phyloP scores from a whole-genome alignment of 2,797 vertebrate species.

The Botia kubotai region DNA sequence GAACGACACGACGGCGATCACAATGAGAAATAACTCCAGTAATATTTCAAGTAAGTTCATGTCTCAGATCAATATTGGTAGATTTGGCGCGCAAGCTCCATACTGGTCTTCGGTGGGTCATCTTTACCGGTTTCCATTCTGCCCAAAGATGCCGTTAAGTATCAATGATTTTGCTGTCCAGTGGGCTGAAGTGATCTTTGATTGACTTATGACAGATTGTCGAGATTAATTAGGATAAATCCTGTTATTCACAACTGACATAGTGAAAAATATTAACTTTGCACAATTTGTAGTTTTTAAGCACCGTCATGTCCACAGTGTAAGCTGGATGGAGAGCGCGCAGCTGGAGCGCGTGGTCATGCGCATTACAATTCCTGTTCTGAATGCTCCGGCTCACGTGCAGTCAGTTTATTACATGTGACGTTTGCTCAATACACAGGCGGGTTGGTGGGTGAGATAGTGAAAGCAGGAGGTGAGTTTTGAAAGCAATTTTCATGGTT shows the following conservation, averaged over 20 bases:
- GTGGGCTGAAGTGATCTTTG: slow-evolving; percentile 69
- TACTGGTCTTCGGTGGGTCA: slow-evolving; percentile 45
- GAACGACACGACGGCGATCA: slow-evolving; percentile 76
- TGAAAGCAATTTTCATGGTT: not conserved
- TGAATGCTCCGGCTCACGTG: slow-evolving; percentile 40
- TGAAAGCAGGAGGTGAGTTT: not conserved
- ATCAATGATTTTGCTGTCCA: slow-evolving; percentile 69
- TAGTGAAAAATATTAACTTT: not conserved
- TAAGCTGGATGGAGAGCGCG: not conserved
- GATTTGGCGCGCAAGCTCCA: slow-evolving; percentile 31
- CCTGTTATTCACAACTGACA: too few relatives aligned
- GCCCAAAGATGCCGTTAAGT: not conserved
- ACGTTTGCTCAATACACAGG: slow-evolving; percentile 8
- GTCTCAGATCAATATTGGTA: slow-evolving; percentile 65
- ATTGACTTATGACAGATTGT: not conserved
- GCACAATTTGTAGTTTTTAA: not conserved
- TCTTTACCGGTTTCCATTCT: slow-evolving; percentile 42
- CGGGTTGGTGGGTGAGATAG: not conserved
- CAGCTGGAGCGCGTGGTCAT: slow-evolving; percentile 4
- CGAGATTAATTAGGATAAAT: not conserved
- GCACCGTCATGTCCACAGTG: not conserved
- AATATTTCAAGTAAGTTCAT: slow-evolving; percentile 81
- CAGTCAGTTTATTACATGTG: slow-evolving; percentile 53
- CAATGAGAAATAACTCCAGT: slow-evolving; percentile 77
- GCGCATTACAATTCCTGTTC: slow-evolving; percentile 11